Percentiles rank a stretch among this genome's conserved stretches.
Evolutionary conservation across 2,113 vertebrate genomes (phyloP).

Genomic region (Poeciliopsis prolifica): DNA sequence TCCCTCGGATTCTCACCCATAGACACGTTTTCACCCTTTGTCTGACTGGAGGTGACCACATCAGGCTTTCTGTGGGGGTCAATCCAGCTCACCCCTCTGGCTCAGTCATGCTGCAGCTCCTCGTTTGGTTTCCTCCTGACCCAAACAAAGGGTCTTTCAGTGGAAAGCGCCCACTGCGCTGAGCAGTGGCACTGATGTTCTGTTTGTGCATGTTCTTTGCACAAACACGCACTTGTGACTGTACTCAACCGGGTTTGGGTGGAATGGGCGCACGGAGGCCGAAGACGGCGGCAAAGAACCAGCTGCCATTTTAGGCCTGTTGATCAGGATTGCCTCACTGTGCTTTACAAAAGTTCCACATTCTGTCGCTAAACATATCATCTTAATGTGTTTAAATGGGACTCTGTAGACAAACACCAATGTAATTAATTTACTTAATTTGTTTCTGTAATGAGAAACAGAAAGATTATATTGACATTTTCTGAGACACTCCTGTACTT

Average conservation of each 20-base stretch:
- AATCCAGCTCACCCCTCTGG: constrained; percentile 60
- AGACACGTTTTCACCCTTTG: constrained; percentile 4
- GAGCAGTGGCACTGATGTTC: constrained; percentile 53
- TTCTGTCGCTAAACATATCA: neutral
- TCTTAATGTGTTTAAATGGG: neutral
- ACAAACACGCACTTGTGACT: constrained; percentile 68
- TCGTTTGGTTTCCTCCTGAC: constrained; percentile 45
- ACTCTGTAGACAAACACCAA: neutral
- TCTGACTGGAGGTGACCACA: constrained; percentile 25
- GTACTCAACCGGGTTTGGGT: constrained; percentile 31
- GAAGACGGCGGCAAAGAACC: constrained; percentile 9
- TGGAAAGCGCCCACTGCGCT: constrained; percentile 54
- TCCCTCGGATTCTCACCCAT: neutral
- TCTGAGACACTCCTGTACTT: no score
- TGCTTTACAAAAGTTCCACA: neutral
- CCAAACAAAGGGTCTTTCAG: constrained; percentile 71
- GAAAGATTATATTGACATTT: no score
- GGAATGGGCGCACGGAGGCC: constrained; percentile 11
- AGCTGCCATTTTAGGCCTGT: neutral
- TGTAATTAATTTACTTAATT: no score
- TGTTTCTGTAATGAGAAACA: no score
- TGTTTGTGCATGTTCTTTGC: constrained; percentile 44
- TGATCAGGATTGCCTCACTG: neutral
- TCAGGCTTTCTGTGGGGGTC: constrained; percentile 44
- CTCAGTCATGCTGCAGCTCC: constrained; percentile 64